Conservation (phyloP, 2,797 vertebrate species). For the Pteropus rufus region DNA sequence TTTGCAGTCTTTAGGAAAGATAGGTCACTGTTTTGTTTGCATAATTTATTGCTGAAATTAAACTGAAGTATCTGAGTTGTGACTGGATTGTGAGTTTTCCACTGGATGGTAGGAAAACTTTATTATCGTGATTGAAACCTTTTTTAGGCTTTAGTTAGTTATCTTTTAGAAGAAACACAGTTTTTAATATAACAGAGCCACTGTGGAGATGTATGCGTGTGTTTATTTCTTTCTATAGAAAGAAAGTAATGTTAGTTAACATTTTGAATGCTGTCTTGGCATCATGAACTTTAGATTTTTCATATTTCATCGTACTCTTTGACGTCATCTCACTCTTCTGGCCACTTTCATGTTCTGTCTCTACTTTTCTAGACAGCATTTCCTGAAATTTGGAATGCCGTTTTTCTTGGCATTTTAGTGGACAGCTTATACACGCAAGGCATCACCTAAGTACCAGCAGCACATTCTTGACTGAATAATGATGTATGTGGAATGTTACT, state of each 20-base stretch:
- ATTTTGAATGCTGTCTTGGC: not conserved
- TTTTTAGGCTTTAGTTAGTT: constrained; percentile 5
- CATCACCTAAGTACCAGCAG: constrained; percentile 82
- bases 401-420: constrained; percentile 74
- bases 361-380: constrained; percentile 36
- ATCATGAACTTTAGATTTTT: not conserved
- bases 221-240: not conserved
- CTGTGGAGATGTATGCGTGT: not conserved
- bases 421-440: constrained; percentile 77
- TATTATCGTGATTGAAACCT: not conserved
- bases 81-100: not conserved
- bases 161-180: not conserved
- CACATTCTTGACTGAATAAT: constrained; percentile 85
- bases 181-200: not conserved
- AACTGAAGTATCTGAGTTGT: not conserved
- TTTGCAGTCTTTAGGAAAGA: constrained; percentile 40
- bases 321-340: constrained; percentile 42
- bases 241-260: not conserved
- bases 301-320: not conserved
- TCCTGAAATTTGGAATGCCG: constrained; percentile 61
- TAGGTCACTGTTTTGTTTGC: constrained; percentile 13
- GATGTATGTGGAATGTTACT: constrained; percentile 85
- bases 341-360: not conserved
- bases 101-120: not conserved
- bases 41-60: not conserved